These are phyloP conservation scores for Scylla paramamosain DNA, from an alignment of 1,140 invertebrate genomes.

Conservation along the genomic window DNA sequence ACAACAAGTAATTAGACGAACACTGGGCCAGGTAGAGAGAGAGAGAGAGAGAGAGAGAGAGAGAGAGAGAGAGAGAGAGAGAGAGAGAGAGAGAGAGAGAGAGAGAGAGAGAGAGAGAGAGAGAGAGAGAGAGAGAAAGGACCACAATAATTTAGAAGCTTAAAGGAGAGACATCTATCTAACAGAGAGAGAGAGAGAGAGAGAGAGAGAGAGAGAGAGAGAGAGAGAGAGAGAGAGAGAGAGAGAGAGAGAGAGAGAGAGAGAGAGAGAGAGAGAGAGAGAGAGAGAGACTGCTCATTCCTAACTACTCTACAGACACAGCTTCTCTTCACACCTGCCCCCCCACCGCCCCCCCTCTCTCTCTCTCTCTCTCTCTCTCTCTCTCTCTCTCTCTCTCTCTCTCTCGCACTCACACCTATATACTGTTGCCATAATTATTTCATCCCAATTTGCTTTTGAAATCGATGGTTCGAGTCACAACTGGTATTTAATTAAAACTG, in stretches of 20 bases:
- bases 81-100: constrained; percentile 50
- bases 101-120: constrained; percentile 51
- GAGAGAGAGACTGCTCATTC: not conserved
- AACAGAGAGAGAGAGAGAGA: not conserved
- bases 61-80: constrained; percentile 52
- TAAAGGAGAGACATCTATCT: constrained; percentile 4
- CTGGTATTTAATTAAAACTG: no score
- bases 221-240: constrained; percentile 34
- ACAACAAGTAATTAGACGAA: not conserved
- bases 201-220: constrained; percentile 8
- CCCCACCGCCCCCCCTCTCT: no score
- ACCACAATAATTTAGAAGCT: constrained; percentile 5
- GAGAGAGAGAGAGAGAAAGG: constrained; percentile 45
- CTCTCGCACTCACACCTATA: no score
- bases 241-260: constrained; percentile 25
- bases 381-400: no score
- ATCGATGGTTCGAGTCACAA: no score
- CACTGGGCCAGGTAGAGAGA: constrained; percentile 22
- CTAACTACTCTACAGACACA: no score
- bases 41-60: constrained; percentile 50
- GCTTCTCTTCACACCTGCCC: no score
- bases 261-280: constrained; percentile 27
- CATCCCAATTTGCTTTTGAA: no score
- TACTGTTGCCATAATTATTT: no score
- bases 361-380: no score